Evolutionary conservation across 1,140 invertebrate species (phyloP).

Genomic region (Euglossa dilemma): DNA sequence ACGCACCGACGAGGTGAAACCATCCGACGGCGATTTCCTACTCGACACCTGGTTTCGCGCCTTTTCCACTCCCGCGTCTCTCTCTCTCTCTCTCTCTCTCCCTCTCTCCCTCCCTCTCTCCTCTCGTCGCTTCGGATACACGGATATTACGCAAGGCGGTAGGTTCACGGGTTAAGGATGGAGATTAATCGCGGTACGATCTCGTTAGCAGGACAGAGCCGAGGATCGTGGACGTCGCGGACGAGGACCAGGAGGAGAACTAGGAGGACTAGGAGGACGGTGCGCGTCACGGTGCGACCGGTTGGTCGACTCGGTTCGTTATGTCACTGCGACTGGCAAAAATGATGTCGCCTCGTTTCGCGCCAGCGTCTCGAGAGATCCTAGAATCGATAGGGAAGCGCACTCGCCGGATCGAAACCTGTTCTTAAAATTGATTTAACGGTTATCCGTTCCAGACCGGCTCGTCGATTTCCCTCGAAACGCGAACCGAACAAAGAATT

Average conservation of each 20-base stretch:
- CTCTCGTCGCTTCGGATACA: background rate
- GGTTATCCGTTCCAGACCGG: background rate
- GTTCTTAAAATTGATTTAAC: slow-evolving; percentile 48
- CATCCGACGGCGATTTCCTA: slow-evolving; percentile 77
- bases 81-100: background rate
- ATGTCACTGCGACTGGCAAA: slow-evolving; percentile 1
- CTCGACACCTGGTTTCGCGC: slow-evolving; percentile 73
- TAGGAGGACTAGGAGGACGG: background rate
- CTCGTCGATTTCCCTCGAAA: slow-evolving; percentile 15
- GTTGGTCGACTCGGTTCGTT: slow-evolving; percentile 1
- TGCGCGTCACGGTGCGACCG: background rate
- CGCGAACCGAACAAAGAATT: slow-evolving; percentile 21
- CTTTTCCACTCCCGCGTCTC: slow-evolving; percentile 54
- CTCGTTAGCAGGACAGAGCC: background rate
- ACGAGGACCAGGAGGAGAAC: background rate
- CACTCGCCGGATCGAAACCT: slow-evolving; percentile 18
- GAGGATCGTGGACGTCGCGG: background rate
- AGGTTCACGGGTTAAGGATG: background rate
- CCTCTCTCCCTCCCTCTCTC: background rate
- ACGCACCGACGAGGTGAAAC: slow-evolving; percentile 77
- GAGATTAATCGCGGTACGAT: slow-evolving; percentile 11
- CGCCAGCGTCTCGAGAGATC: background rate
- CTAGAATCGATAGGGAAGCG: slow-evolving; percentile 24
- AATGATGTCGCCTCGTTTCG: slow-evolving; percentile 2
- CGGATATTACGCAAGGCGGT: background rate